Conservation (phyloP, 53 echinoderm and acorn worm species). For the Echinarachnius parma region DNA sequence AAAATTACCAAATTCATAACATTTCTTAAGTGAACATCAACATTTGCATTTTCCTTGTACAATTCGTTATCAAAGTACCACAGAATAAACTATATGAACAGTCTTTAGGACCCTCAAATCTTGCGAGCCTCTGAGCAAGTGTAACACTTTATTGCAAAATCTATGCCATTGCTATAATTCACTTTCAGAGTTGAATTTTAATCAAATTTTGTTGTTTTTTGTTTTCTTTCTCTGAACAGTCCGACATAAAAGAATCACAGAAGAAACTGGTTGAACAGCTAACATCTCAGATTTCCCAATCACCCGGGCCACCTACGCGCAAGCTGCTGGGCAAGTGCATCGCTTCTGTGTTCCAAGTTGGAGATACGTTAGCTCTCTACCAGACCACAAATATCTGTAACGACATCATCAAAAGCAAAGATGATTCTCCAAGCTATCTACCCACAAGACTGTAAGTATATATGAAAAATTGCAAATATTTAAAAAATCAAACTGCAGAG, state of each 20-base stretch:
- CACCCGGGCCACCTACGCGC: constrained; percentile 93
- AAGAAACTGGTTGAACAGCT: constrained; percentile 79
- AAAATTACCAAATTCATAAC: too few species aligned
- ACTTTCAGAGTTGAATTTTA: too few species aligned
- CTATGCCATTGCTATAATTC: too few species aligned
- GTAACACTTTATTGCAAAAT: too few species aligned
- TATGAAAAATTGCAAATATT: too few species aligned
- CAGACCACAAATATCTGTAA: constrained; percentile 89
- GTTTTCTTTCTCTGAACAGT: constrained; percentile 46
- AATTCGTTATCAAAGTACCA: too few species aligned
- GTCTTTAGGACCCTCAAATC: too few species aligned
- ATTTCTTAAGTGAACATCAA: too few species aligned
- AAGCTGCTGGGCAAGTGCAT: constrained; percentile 91
- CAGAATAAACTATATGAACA: too few species aligned
- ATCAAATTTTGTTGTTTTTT: neutral
- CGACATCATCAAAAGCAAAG: constrained; percentile 98
- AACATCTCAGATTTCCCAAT: constrained; percentile 79
- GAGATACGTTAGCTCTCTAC: constrained; percentile 79
- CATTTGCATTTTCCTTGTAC: too few species aligned
- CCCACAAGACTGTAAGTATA: constrained; percentile 89
- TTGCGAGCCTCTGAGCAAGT: too few species aligned
- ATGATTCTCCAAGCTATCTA: constrained; percentile 97
- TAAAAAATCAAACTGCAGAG: too few species aligned
- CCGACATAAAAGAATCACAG: constrained; percentile 94
- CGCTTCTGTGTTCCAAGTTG: constrained; percentile 77